Percentiles rank a stretch among this genome's conserved stretches.
These are phyloP conservation scores for Helicoverpa zea DNA, from an alignment of 1,140 invertebrate genomes.

Conservation along the genomic window DNA sequence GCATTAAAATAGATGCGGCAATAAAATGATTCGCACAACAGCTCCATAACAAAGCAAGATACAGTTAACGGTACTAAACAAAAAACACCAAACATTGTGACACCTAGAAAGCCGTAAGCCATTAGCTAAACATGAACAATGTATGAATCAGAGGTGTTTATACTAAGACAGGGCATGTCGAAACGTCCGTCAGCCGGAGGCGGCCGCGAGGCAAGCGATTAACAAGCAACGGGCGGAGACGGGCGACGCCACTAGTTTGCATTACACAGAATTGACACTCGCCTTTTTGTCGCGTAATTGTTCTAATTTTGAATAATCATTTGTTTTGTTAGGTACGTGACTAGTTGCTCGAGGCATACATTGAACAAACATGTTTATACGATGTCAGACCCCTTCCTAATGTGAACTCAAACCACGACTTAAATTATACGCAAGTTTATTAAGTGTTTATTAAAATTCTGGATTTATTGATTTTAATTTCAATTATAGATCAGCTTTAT, in stretches of 20 bases:
- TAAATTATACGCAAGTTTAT: too few relatives aligned
- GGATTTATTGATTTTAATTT: too few relatives aligned
- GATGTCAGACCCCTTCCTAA: too few relatives aligned
- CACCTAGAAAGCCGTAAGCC: constrained; percentile 61
- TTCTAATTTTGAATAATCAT: constrained; percentile 39
- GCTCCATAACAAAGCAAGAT: constrained; percentile 3
- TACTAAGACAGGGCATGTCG: constrained; percentile 64
- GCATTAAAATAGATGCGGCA: neutral
- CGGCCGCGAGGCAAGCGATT: constrained; percentile 52
- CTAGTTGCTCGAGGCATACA: neutral
- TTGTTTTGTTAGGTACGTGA: neutral
- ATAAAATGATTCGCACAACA: constrained; percentile 21
- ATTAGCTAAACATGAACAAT: constrained; percentile 69
- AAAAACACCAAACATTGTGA: constrained; percentile 29
- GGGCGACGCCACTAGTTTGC: constrained; percentile 24
- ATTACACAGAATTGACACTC: constrained; percentile 10
- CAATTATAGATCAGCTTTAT: too few relatives aligned
- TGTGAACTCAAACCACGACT: too few relatives aligned
- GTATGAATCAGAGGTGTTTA: constrained; percentile 75
- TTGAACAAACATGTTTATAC: too few relatives aligned
- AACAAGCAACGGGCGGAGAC: constrained; percentile 56
- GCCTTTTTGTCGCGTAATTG: constrained; percentile 35
- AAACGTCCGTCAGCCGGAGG: constrained; percentile 68
- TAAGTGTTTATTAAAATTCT: too few relatives aligned
- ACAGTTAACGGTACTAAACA: constrained; percentile 36